Percentiles rank a stretch among this genome's conserved stretches.
These are phyloP conservation scores for Drosophila pandora DNA, from an alignment of 1,140 invertebrate genomes.

Conservation along the genomic window DNA sequence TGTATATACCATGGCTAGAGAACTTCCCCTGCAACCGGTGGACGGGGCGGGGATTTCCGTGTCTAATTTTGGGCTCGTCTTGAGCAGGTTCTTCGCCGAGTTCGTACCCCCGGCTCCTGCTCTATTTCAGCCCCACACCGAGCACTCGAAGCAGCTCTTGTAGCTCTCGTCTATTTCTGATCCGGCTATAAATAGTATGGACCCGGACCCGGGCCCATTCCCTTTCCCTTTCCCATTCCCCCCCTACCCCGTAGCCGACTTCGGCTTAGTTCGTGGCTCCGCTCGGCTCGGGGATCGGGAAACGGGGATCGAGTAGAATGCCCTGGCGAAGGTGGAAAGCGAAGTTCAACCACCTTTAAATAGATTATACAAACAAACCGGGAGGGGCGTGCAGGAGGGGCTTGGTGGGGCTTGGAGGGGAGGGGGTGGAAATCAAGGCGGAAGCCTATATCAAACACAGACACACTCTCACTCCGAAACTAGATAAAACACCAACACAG, in stretches of 20 bases:
- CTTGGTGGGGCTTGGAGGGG: neutral
- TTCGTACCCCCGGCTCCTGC: neutral
- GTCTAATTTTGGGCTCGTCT: constrained; percentile 37
- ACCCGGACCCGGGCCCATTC: too few relatives aligned
- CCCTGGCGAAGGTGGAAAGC: constrained; percentile 33
- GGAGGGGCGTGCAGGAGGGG: constrained; percentile 10
- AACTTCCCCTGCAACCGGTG: neutral
- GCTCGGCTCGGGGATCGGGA: constrained; percentile 10
- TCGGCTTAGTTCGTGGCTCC: constrained; percentile 30
- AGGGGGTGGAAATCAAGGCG: constrained; percentile 3
- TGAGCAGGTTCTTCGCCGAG: constrained; percentile 27
- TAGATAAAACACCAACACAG: constrained; percentile 42
- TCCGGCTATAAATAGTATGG: constrained; percentile 27
- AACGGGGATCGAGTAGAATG: constrained; percentile 33
- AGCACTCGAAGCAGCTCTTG: constrained; percentile 6
- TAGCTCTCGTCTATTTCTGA: constrained; percentile 25
- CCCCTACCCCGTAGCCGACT: constrained; percentile 1
- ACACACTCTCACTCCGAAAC: constrained; percentile 11
- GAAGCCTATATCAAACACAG: constrained; percentile 55
- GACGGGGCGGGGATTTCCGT: constrained; percentile 13
- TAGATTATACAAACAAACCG: constrained; percentile 68
- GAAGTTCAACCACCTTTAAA: constrained; percentile 79
- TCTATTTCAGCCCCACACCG: constrained; percentile 10
- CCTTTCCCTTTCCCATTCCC: too few relatives aligned
- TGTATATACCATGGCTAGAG: neutral